Conservation (phyloP, 2,113 vertebrate species). For the Synodontis membranacea region DNA sequence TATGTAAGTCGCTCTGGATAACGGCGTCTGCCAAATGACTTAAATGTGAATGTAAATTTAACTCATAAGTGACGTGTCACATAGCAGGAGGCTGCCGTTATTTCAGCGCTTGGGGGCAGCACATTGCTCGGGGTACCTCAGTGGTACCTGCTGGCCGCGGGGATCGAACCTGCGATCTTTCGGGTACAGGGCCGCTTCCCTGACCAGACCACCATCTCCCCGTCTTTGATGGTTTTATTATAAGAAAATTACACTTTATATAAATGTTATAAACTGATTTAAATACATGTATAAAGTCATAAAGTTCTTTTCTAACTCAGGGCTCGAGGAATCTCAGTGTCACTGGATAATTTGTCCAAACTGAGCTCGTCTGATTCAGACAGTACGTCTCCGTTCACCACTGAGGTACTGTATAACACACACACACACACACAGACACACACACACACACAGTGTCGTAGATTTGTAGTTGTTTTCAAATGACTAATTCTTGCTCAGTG, state of each 20-base stretch:
- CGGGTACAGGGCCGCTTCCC: no score
- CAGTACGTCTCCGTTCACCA: conserved; percentile 50
- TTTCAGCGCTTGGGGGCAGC: no score
- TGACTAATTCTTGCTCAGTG: not conserved
- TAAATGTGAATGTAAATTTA: no score
- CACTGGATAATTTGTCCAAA: conserved; percentile 67
- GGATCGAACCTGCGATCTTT: no score
- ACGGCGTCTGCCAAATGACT: no score
- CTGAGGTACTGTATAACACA: conserved; percentile 61
- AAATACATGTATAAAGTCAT: not conserved
- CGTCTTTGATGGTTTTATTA: not conserved
- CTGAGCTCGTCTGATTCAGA: conserved; percentile 68
- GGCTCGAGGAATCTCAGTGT: conserved; percentile 65
- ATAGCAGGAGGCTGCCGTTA: no score
- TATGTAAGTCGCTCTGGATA: no score
- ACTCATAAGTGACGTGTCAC: no score
- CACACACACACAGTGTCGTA: not conserved
- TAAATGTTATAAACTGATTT: not conserved
- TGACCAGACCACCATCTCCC: no score
- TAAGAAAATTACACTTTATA: not conserved
- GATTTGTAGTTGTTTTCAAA: not conserved
- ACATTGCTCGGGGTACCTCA: no score
- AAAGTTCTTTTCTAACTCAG: not conserved
- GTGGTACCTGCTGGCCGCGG: no score
- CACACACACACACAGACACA: not conserved